phyloP scores from a whole-genome alignment of 2,113 vertebrate species.

The Vulpes ferrilata region DNA sequence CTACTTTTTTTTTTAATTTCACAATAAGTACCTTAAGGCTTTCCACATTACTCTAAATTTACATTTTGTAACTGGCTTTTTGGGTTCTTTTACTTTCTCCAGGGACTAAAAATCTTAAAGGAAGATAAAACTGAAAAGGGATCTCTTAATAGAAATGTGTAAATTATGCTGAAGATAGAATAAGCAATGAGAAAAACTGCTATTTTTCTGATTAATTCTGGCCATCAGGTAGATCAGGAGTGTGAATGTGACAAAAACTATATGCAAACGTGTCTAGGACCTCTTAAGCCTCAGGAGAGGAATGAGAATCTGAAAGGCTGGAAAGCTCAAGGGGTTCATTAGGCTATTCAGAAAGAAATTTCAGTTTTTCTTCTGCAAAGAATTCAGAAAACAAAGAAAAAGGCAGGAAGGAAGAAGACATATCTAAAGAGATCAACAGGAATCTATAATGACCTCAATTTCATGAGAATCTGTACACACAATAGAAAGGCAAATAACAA shows the following conservation, averaged over 20 bases:
- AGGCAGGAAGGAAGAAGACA: not conserved
- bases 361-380: not conserved
- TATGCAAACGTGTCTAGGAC: not conserved
- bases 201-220: conserved; percentile 64
- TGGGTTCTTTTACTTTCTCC: conserved; percentile 7
- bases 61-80: not conserved
- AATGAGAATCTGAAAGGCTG: not conserved
- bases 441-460: not conserved
- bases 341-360: conserved; percentile 7
- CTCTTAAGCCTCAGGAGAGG: not conserved
- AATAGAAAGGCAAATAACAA: not conserved
- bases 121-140: conserved; percentile 26
- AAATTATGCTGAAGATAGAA: conserved; percentile 63
- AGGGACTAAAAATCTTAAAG: conserved; percentile 13
- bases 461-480: not conserved
- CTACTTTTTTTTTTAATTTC: conserved; percentile 50
- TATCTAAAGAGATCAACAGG: conserved; percentile 3
- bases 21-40: conserved; percentile 41
- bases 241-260: conserved; percentile 38
- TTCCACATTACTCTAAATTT: conserved; percentile 47
- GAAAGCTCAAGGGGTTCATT: not conserved
- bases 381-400: conserved; percentile 37
- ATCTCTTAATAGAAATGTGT: conserved; percentile 44
- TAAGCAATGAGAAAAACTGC: conserved; percentile 35
- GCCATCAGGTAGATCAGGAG: not conserved